These are phyloP conservation scores for Ips typographus DNA, from an alignment of 1,140 invertebrate genomes.

Conservation along the genomic window DNA sequence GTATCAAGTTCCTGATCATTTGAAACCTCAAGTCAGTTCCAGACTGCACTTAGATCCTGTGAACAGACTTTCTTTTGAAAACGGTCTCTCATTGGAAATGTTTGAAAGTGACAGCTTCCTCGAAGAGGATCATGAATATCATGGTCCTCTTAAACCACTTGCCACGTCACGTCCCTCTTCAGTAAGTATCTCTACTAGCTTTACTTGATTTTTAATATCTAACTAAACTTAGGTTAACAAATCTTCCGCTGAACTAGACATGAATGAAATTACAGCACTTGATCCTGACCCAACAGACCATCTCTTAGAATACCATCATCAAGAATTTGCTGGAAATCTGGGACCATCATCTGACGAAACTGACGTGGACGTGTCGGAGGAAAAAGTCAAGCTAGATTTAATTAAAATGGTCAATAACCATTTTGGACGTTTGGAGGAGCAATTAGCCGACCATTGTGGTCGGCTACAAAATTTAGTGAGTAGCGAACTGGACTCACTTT, in stretches of 20 bases:
- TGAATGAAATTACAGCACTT: not conserved
- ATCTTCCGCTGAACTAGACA: not conserved
- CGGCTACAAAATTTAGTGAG: slow-evolving; percentile 2
- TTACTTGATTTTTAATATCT: too few relatives aligned
- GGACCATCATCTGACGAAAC: not conserved
- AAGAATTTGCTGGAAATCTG: too few relatives aligned
- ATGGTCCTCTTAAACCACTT: not conserved
- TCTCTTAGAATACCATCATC: too few relatives aligned
- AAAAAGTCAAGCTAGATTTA: slow-evolving; percentile 34
- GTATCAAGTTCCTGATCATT: slow-evolving; percentile 37
- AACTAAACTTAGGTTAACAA: too few relatives aligned
- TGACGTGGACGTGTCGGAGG: slow-evolving; percentile 16
- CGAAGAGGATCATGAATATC: not conserved
- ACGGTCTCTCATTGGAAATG: slow-evolving; percentile 8
- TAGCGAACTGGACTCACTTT: slow-evolving; percentile 13
- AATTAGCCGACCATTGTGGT: slow-evolving; percentile 34
- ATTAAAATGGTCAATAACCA: slow-evolving; percentile 29
- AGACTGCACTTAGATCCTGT: slow-evolving; percentile 32
- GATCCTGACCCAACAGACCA: not conserved
- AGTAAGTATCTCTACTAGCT: too few relatives aligned
- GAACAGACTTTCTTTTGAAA: slow-evolving; percentile 28
- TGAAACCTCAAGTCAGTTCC: slow-evolving; percentile 32
- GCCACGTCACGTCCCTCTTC: too few relatives aligned
- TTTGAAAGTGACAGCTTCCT: slow-evolving; percentile 18
- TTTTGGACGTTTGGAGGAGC: slow-evolving; percentile 33